Evolutionary conservation across 2,888 invertebrate species (phyloP), one percentile per base, ranked within the genome.

Genomic region (Yponomeuta plumbellus): DNA sequence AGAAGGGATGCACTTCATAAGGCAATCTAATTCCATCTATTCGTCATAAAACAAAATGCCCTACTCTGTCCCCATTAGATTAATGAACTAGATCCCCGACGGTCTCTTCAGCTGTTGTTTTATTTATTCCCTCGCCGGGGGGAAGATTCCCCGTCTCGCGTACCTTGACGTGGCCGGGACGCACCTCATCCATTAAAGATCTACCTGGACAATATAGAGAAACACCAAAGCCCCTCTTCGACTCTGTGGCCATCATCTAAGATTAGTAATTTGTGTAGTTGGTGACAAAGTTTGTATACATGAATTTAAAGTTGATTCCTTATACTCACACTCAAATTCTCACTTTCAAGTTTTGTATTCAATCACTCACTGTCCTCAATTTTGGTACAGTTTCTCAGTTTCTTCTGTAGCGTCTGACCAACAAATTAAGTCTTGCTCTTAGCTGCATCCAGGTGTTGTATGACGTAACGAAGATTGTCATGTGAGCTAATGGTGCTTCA

Each of bases 121-220:
- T 67, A 69, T 68, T 62, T 66, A 69, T 78, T 83, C 80, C 76
- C 79, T 84, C 83, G 83, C 81, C 82, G 81, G 85, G 85, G 85
- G 85, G 85, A 85, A 80, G 58, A 62, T 81, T 75, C 74, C 75
- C 79, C 75, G 80, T 78, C 83, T 83, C 57, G 56, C 86, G 87
- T 87, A 86, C 84, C 81, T 80, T 84, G 86, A 85, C 88, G 80
- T 61, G 44, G 17, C 17, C 82, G 78, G 81, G 86, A 84, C 83
- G 79, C 80, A 83, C 80, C 87, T 91, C 89, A 89, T 90, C 88
- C 89, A 90, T 91, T 88, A 91, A 88, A 91, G 88, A 90, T 89
- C 82, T 85, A 78, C 44, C 44, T 52, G 44, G 44, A 52, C 44
- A 52, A 0, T 17, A 17, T 52, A 52, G 44, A 17, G 17, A 52